Conservation (phyloP, 2,888 invertebrate species). For the Amphipoea lucens region DNA sequence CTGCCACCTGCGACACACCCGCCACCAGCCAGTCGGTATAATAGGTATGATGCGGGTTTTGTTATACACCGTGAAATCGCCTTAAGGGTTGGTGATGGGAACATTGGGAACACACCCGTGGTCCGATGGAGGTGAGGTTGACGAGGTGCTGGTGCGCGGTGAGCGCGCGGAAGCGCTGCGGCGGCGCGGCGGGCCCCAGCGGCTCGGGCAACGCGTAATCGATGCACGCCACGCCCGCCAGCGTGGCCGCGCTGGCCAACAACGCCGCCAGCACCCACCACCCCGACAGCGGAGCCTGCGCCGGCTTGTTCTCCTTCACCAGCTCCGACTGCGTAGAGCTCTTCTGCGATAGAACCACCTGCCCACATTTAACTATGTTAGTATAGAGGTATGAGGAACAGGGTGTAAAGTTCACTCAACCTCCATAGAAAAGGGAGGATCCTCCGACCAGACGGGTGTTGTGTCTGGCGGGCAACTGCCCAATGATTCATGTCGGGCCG, state of each 20-base stretch:
- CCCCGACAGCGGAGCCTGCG: slow-evolving; percentile 68
- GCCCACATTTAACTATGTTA: not conserved
- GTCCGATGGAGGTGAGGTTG: slow-evolving; percentile 91
- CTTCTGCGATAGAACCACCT: slow-evolving; percentile 23
- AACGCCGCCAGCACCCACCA: slow-evolving; percentile 87
- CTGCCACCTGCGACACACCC: slow-evolving; percentile 84
- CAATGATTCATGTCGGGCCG: too few species aligned
- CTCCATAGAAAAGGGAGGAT: too few species aligned
- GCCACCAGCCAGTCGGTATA: not conserved
- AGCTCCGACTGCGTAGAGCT: slow-evolving; percentile 35
- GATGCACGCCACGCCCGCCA: slow-evolving; percentile 88
- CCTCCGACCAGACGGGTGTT: too few species aligned
- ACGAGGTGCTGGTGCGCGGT: slow-evolving; percentile 92
- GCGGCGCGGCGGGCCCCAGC: slow-evolving; percentile 84
- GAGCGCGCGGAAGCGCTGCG: slow-evolving; percentile 88
- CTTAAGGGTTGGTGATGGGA: too few species aligned
- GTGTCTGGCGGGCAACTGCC: too few species aligned
- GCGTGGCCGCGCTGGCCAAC: slow-evolving; percentile 87
- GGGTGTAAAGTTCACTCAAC: too few species aligned
- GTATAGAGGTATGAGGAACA: too few species aligned
- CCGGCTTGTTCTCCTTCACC: slow-evolving; percentile 77
- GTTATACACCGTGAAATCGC: not conserved
- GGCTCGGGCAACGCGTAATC: slow-evolving; percentile 91
- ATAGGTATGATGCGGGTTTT: not conserved
- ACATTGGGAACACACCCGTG: slow-evolving; percentile 80